Base-by-base conservation (phyloP, 2,113 vertebrate species). In the Malurus cyaneus region DNA sequence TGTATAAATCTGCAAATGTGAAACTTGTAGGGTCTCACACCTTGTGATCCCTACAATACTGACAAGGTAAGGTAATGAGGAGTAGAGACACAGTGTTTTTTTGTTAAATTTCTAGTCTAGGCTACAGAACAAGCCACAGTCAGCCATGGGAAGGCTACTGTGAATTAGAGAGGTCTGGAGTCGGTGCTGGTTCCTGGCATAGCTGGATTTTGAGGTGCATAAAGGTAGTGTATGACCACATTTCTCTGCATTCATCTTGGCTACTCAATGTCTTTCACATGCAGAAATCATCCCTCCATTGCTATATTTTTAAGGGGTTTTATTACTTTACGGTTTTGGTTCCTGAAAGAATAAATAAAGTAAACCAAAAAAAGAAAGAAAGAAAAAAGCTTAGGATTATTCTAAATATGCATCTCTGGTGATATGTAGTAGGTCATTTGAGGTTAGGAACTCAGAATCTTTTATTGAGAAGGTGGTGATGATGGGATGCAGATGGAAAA, bases 381-480 rank as follows among this genome's bases (percentile, higher is more conserved):
- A 54, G 29, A 34, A 85, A 49, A 52, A 50, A 85, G 1, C 18
- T 31, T 52, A 49, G 47, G 34, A 29, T 81, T 90, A 49, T 46
- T 79, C 15, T 70, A 26, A 85, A 10, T 31, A 47, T 88, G 53
- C 4, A 9, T 62, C 44, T 80, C 54, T 84, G 64, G 64, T 36
- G 26, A 15, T 70, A 61, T 3, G 8, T 50, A 61, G 18, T 71
- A 42, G 52, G 61, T 86, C 69, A 36, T 60, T 41, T 84, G 67
- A 90, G 81, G 64, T 94, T 86, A 92, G 83, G n/a, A 77, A 62
- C 64, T 83, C 79, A 62, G 47, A 88, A 71, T 36, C 60, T 71
- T 72, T 80, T 67, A 28, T 11, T 83, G 81, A 44, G 53, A 56
- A 91, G 21, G 12, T 83, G 82, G 26, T 69, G 62, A 62, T 80